A percentile compares a stretch with the other conserved stretches of the same genome.
Evolutionary conservation across 2,797 vertebrate species (phyloP).

Genomic region (Premnoplex brunnescens): DNA sequence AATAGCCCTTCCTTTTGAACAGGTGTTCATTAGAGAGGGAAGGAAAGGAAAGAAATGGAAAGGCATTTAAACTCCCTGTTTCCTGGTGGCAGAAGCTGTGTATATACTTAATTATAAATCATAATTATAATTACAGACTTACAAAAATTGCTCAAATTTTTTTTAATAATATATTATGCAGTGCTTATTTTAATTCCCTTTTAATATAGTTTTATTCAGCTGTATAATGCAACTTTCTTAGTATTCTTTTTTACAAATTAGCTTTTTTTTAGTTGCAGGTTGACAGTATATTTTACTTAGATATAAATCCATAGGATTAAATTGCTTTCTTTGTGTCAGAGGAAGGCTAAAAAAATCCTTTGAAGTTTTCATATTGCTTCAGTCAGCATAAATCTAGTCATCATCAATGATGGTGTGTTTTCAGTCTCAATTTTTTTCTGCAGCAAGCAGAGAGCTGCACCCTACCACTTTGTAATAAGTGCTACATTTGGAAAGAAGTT

Average conservation of each 20-base stretch:
- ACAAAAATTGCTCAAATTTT: background rate
- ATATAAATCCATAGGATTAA: background rate
- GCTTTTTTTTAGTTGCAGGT: background rate
- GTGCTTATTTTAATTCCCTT: background rate
- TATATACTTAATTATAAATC: background rate
- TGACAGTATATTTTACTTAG: background rate
- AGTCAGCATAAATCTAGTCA: background rate
- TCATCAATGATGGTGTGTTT: background rate
- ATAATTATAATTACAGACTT: background rate
- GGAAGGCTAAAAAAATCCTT: background rate
- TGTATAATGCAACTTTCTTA: background rate
- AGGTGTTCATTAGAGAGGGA: constrained; percentile 37
- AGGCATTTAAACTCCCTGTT: constrained; percentile 7
- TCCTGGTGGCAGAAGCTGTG: background rate
- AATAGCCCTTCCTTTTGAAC: constrained; percentile 57
- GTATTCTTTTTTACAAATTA: background rate
- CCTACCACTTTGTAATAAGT: background rate
- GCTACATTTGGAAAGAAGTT: background rate
- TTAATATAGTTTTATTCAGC: background rate
- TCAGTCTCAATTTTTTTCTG: background rate
- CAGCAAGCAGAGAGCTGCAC: background rate
- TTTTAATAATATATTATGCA: background rate
- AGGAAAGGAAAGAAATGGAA: constrained; percentile 30
- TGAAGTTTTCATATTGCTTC: constrained; percentile 4
- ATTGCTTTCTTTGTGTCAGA: background rate